Evolutionary conservation across 2,888 invertebrate species (phyloP).

Genomic region (Itoplectis maculator): DNA sequence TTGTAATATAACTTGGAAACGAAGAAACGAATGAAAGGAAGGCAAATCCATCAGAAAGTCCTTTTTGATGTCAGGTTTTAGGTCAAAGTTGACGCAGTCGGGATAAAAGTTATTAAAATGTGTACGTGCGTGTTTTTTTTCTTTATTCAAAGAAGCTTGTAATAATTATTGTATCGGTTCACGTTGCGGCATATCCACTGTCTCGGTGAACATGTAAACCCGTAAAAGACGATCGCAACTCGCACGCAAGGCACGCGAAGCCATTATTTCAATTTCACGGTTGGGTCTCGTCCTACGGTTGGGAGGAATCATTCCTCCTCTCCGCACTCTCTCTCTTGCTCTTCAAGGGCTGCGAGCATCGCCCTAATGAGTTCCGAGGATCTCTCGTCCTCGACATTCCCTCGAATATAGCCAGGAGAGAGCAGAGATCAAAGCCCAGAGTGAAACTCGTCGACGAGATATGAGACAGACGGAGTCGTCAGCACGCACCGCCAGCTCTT

Average conservation of each 20-base stretch:
- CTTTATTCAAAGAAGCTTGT: not conserved
- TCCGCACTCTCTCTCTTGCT: constrained; percentile 29
- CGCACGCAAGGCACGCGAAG: constrained; percentile 61
- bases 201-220: constrained; percentile 40
- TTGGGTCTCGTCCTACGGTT: constrained; percentile 50
- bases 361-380: constrained; percentile 69
- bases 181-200: constrained; percentile 42
- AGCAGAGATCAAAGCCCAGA: constrained; percentile 65
- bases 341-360: constrained; percentile 58
- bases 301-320: constrained; percentile 22
- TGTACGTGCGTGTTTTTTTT: not conserved
- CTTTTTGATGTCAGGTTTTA: not conserved
- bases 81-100: not conserved
- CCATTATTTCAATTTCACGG: constrained; percentile 77
- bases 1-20: not conserved
- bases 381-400: constrained; percentile 67
- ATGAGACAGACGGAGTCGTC: constrained; percentile 46
- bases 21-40: not conserved
- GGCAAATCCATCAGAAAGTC: not conserved
- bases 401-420: constrained; percentile 59
- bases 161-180: constrained; percentile 23
- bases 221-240: constrained; percentile 23
- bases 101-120: not conserved
- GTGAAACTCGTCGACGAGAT: constrained; percentile 55
- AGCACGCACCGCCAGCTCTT: constrained; percentile 38